These are phyloP conservation scores for Cyprinus carpio DNA, from an alignment of 2,113 vertebrate species.

Conservation along the genomic window DNA sequence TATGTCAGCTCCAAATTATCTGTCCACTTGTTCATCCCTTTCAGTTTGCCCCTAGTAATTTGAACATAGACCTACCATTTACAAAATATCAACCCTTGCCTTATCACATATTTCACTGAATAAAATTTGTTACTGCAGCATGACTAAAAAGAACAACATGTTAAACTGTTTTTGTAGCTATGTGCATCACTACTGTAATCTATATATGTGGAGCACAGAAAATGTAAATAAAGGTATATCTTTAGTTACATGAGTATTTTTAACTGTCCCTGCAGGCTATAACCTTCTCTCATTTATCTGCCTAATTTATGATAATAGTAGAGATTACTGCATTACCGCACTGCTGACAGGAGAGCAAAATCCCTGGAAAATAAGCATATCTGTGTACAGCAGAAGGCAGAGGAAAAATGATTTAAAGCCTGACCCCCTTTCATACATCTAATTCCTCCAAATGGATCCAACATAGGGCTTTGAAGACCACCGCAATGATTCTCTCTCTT, in stretches of 20 bases:
- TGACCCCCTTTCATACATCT: neutral
- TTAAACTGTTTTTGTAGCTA: neutral
- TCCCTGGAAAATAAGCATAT: neutral
- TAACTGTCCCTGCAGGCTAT: neutral
- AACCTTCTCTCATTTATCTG: neutral
- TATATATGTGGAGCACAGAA: neutral
- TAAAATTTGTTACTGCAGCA: neutral
- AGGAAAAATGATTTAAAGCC: neutral
- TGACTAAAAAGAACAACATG: neutral
- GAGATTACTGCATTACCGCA: neutral
- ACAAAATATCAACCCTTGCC: neutral
- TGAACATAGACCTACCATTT: neutral
- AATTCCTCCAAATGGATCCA: neutral
- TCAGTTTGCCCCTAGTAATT: neutral
- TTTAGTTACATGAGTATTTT: neutral
- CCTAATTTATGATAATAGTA: neutral
- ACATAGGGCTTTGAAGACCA: neutral
- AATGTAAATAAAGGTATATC: neutral
- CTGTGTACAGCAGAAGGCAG: neutral
- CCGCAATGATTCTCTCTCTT: neutral
- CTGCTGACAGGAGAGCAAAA: neutral
- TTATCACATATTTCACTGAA: neutral
- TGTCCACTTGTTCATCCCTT: neutral
- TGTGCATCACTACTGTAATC: neutral
- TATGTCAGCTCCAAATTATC: neutral